phyloP scores from a whole-genome alignment of 2,888 invertebrate species.

The Macaria liturata region DNA sequence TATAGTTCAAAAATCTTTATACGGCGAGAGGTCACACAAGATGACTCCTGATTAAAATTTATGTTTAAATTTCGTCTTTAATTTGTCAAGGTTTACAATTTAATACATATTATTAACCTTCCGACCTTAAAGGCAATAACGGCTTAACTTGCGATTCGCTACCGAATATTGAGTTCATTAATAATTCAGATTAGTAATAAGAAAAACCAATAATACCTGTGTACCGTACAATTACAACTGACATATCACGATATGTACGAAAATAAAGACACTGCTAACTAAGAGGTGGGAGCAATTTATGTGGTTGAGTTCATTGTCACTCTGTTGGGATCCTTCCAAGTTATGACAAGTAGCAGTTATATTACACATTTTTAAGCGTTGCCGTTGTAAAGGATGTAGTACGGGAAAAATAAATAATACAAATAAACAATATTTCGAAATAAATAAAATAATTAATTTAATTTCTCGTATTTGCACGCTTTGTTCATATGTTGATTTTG shows the following conservation, averaged over 20 bases:
- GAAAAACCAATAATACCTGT: conserved; percentile 14
- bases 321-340: not conserved
- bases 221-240: conserved; percentile 13
- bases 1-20: too few relatives aligned
- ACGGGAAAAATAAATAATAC: too few relatives aligned
- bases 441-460: too few relatives aligned
- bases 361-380: too few relatives aligned
- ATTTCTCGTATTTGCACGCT: too few relatives aligned
- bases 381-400: too few relatives aligned
- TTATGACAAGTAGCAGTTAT: not conserved
- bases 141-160: not conserved
- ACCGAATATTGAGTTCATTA: conserved; percentile 5
- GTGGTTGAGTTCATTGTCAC: conserved; percentile 3
- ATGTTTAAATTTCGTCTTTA: not conserved
- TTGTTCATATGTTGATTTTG: too few relatives aligned
- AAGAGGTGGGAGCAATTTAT: conserved; percentile 1
- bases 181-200: conserved; percentile 3
- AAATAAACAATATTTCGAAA: too few relatives aligned
- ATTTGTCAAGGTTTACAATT: conserved; percentile 1
- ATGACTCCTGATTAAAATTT: not conserved
- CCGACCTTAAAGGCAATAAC: not conserved
- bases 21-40: not conserved
- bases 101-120: not conserved
- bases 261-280: conserved; percentile 9
- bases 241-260: conserved; percentile 19